These are phyloP conservation scores for Lagorchestes hirsutus DNA, from an alignment of 2,797 vertebrate genomes.

Conservation along the genomic window DNA sequence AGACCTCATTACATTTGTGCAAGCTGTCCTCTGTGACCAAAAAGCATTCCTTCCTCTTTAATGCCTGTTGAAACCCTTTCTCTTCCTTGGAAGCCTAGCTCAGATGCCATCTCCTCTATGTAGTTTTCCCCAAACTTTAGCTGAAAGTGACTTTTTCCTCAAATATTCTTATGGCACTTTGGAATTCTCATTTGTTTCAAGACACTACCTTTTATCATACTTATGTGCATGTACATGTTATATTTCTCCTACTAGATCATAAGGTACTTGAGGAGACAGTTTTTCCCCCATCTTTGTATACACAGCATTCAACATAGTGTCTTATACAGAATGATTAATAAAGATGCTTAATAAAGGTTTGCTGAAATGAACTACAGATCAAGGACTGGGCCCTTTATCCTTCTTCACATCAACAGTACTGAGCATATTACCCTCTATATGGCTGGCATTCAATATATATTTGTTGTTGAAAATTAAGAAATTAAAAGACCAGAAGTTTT, in stretches of 20 bases:
- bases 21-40: neutral
- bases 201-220: neutral
- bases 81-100: neutral
- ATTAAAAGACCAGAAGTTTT: neutral
- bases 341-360: neutral
- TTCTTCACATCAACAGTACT: neutral
- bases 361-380: neutral
- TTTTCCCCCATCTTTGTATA: neutral
- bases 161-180: neutral
- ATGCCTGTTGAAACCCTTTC: neutral
- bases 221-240: neutral
- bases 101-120: neutral
- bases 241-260: neutral
- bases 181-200: neutral
- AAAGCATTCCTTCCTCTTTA: neutral
- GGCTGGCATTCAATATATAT: neutral
- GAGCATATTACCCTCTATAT: neutral
- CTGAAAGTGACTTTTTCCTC: neutral
- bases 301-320: neutral
- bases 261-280: neutral
- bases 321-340: neutral
- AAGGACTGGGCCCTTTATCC: neutral
- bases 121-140: neutral
- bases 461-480: neutral
- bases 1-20: neutral